Conservation (phyloP, 1,140 invertebrate species). For the Wiebesia pumilae region DNA sequence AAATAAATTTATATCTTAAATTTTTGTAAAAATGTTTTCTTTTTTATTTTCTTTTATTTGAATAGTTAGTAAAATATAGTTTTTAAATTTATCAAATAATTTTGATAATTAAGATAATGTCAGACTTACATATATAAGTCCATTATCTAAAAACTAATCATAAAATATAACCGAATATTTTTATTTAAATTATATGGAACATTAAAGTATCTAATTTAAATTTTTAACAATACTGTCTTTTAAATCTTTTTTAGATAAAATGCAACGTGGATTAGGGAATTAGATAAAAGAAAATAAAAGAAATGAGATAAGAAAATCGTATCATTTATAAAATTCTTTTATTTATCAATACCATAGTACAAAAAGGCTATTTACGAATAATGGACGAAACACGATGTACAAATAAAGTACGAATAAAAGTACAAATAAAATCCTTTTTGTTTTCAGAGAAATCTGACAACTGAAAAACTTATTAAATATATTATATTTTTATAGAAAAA, state of each 20-base stretch:
- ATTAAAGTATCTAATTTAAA: too few species aligned
- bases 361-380: slow-evolving; percentile 64
- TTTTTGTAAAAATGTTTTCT: not conserved
- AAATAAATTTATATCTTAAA: slow-evolving; percentile 16
- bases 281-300: slow-evolving; percentile 7
- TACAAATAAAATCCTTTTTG: slow-evolving; percentile 31
- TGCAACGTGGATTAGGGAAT: not conserved
- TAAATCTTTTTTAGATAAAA: not conserved
- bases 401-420: slow-evolving; percentile 59
- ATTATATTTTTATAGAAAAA: slow-evolving; percentile 39
- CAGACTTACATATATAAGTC: too few species aligned
- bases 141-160: too few species aligned
- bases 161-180: too few species aligned
- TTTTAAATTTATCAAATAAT: too few species aligned
- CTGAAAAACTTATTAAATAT: not conserved
- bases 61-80: not conserved
- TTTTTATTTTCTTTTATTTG: not conserved
- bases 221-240: too few species aligned
- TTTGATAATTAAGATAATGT: too few species aligned
- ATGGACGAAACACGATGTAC: slow-evolving; percentile 64
- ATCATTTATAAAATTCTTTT: slow-evolving; percentile 69
- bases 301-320: slow-evolving; percentile 22
- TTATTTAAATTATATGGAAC: too few species aligned
- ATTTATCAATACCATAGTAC: slow-evolving; percentile 71
- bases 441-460: slow-evolving; percentile 32